Base-by-base conservation (phyloP, 2,113 vertebrate genomes). In the Paedocypris sp. region DNA sequence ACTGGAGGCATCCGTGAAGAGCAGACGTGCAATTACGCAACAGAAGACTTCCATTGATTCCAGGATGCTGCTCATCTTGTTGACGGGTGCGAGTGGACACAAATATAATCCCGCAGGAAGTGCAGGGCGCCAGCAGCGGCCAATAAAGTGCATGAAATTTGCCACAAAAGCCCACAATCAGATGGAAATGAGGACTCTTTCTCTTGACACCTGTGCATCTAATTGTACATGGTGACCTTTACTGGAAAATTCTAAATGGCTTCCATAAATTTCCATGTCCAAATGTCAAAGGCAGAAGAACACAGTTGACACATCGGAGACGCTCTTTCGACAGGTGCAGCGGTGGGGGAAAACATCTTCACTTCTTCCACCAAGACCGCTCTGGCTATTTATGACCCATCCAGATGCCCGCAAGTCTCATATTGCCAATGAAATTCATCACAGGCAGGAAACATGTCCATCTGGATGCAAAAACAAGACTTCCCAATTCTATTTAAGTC, bases 271-370 rank as follows among this genome's bases (percentile, higher is more conserved):
- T 78, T 62, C 36, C 46, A 64, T 62, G 58, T 64, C 49, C 64
- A 79, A 83, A 80, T 83, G 79, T 79, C 77, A 83, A 31, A 49
- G 63, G 50, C 57, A 67, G 71, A 64, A 58, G 69, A 76, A 75
- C 77, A 58, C 31, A 19, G 54, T 43, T 58, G 23, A 28, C 38
- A 31, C 54, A 58, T 58, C 32, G 25, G 15, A 58, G 54, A 38
- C 4, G 53, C 53, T 58, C 32, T 42, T 43, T 57, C 26, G 2
- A 8, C 39, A 58, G 54, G 43, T 58, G 54, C 43, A 36, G 43
- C 16, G 7, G 32, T 31, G 16, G 38, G 25, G 26, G 36, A 57
- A 4, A 38, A 31, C 38, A 20, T 57, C 38, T 57, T 57, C 53
- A 45, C 54, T 43, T 43, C 16, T 43, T 58, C 38, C 11, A 13